Conservation (phyloP, 2,113 vertebrate species). For the Pollimyrus isidori region DNA sequence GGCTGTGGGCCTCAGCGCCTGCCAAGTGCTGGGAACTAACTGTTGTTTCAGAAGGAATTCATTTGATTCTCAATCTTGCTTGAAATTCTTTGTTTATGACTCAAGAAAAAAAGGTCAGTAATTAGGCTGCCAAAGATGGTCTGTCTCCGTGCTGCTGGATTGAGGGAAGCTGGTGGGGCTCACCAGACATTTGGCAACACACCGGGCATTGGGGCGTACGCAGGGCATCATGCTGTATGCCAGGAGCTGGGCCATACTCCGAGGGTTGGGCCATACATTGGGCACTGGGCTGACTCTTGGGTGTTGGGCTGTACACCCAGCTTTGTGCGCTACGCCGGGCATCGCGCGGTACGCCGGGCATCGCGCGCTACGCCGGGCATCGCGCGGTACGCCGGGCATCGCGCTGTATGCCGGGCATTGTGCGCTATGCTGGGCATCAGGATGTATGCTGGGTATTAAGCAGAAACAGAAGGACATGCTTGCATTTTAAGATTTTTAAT, state of each 20-base stretch:
- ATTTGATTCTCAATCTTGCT: conserved; percentile 29
- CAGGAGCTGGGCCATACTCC: neutral
- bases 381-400: neutral
- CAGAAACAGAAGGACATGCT: neutral
- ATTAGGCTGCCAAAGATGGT: conserved; percentile 15
- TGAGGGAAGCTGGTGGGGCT: neutral
- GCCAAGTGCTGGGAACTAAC: conserved; percentile 16
- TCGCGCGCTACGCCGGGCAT: no score
- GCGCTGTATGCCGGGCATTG: no score
- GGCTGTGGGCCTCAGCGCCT: conserved; percentile 13
- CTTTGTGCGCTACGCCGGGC: neutral
- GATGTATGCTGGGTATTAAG: no score
- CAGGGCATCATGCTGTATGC: neutral
- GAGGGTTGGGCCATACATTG: neutral
- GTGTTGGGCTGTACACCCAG: neutral
- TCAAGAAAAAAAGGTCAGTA: conserved; percentile 36
- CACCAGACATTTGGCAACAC: neutral
- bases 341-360: no score
- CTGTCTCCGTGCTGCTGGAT: conserved; percentile 19
- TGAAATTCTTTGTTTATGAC: conserved; percentile 33
- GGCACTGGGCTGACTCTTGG: neutral
- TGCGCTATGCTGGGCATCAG: accelerated
- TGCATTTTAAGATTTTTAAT: neutral
- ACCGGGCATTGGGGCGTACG: neutral
- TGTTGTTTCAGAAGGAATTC: conserved; percentile 29